Evolutionary conservation across 2,888 invertebrate genomes (phyloP).

Genomic region (Drosophila meridionalis): DNA sequence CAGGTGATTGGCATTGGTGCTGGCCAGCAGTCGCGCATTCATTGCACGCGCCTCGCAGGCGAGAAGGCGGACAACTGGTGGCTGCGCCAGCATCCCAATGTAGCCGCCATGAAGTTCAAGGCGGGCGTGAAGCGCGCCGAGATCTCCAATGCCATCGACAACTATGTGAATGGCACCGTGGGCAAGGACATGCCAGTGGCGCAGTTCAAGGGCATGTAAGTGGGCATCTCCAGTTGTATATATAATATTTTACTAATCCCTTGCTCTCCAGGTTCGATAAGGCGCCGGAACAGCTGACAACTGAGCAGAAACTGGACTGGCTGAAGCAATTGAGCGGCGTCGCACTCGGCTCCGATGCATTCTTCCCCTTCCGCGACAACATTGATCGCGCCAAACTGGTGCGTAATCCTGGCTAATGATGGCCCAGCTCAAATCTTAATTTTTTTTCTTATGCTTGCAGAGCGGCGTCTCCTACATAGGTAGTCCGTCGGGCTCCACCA

Average conservation of each 20-base stretch:
- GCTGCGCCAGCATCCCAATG: constrained; percentile 96
- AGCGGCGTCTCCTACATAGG: constrained; percentile 97
- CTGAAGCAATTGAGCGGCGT: constrained; percentile 90
- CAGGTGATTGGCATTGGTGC: constrained; percentile 98
- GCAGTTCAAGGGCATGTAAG: constrained; percentile 91
- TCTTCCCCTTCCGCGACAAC: constrained; percentile 99
- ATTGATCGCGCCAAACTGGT: constrained; percentile 96
- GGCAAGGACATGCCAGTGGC: constrained; percentile 93
- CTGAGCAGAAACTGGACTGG: constrained; percentile 89
- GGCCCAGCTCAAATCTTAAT: background rate
- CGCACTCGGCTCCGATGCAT: constrained; percentile 97
- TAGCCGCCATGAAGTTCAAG: constrained; percentile 93
- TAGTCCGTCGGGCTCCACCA: constrained; percentile 97
- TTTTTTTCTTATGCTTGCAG: constrained; percentile 86
- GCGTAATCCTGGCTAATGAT: constrained; percentile 47
- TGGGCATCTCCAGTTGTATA: background rate
- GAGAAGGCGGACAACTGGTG: constrained; percentile 99
- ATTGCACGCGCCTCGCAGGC: constrained; percentile 98
- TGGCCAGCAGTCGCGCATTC: constrained; percentile 99
- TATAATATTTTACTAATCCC: background rate
- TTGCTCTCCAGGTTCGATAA: constrained; percentile 79
- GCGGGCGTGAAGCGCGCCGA: constrained; percentile 95
- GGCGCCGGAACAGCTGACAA: constrained; percentile 90
- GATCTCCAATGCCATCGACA: constrained; percentile 97
- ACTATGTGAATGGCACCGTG: constrained; percentile 96